Evolutionary conservation across 1,140 invertebrate genomes (phyloP), one percentile per base, ranked within the genome.

Genomic region (Phymorhynchus buccinoides): DNA sequence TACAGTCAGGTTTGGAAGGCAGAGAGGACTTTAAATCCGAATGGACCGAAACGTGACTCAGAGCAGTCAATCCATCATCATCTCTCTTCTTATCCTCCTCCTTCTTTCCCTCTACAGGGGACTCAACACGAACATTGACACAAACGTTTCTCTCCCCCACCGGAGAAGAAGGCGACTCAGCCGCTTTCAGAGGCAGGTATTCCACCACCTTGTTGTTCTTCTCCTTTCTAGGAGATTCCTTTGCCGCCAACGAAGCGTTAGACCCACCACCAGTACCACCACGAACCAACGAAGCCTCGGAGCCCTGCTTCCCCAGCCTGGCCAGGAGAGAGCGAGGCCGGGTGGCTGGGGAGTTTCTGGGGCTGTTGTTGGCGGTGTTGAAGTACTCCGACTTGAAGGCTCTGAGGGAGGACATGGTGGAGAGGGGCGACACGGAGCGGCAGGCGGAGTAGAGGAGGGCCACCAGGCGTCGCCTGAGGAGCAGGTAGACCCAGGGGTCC

Each of bases 401-500:
- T n/a, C 18, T 48, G 16, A 79, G 42, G 3, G 77, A 79, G 42
- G 77, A 79, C 77, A 79, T 78, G 75, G 35, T 62, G 56, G 16
- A 27, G 0, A 71, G 27, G 6, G 62, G 80, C 18, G 80, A 44
- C 62, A 71, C 62, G n/a, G 62, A 30, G 37, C 37, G 66, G 62
- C 80, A 83, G 18, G 80, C 62, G 12, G 62, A 83, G 66, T 42
- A 83, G n/a, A 84, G 48, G 4, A 66, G 35, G 18, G 32, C 75
- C n/a, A 30, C 62, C 48, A 83, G n/a, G 39, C 80, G 80, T 9
- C 80, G 80, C 18, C 85, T 56, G 35, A 85, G 80, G 30, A 93
- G 89, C 83, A 93, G 92, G 88, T 93, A 93, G 39, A 92, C 92
- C 92, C 92, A 93, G 35, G 92, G 92, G 77, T 93, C 92, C 37